These are phyloP conservation scores for Ammodramus savannarum DNA, from an alignment of 2,113 vertebrate genomes.

Conservation along the genomic window DNA sequence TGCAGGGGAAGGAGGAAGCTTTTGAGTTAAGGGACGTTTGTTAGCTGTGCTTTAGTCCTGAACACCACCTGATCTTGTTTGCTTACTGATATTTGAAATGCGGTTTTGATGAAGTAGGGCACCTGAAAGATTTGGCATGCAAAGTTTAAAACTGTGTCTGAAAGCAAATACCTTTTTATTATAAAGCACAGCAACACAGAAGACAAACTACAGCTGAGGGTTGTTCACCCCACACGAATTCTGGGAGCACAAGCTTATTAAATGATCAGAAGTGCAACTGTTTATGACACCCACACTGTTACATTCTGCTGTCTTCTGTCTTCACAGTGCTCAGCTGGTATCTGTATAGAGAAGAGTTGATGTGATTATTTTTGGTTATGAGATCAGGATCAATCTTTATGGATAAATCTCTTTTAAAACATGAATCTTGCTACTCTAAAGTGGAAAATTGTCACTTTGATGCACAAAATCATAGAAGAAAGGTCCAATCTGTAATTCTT, in stretches of 20 bases:
- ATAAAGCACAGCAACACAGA: not conserved
- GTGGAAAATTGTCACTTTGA: not conserved
- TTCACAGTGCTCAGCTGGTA: constrained; percentile 26
- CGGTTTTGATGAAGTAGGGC: not conserved
- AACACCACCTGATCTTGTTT: not conserved
- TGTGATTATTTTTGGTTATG: not conserved
- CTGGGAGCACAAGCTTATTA: not conserved
- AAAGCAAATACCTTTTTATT: constrained; percentile 40
- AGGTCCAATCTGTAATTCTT: not conserved
- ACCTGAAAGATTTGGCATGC: not conserved
- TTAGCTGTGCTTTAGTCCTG: not conserved
- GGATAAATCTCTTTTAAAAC: not conserved
- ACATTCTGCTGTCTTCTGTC: not conserved
- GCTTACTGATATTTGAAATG: not conserved
- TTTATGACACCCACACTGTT: not conserved
- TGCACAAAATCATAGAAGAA: not conserved
- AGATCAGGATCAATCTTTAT: not conserved
- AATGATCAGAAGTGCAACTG: not conserved
- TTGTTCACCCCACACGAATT: not conserved
- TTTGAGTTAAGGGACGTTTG: not conserved
- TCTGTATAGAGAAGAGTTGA: constrained; percentile 20
- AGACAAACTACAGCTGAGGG: not conserved
- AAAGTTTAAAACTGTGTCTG: not conserved
- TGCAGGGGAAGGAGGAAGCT: not conserved
- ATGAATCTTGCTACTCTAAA: not conserved